Percentiles rank a stretch among this genome's conserved stretches.
These are phyloP conservation scores for Hypothenemus hampei DNA, from an alignment of 1,140 invertebrate genomes.

Conservation along the genomic window DNA sequence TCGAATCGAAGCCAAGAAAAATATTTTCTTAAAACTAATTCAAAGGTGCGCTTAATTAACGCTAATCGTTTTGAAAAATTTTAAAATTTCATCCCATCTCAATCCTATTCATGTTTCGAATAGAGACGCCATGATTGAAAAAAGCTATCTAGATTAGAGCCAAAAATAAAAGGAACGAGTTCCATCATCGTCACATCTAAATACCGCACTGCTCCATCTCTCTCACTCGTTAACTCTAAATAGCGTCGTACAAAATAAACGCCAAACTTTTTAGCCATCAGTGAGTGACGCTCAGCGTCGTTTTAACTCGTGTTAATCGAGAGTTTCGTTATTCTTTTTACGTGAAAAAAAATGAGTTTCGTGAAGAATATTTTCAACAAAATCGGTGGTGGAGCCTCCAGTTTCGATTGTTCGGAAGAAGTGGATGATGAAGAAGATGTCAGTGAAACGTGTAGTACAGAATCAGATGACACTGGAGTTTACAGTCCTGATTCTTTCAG, in stretches of 20 bases:
- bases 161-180: constrained; percentile 23
- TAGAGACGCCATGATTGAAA: not conserved
- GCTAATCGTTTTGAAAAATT: no score
- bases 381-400: constrained; percentile 22
- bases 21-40: no score
- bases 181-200: constrained; percentile 28
- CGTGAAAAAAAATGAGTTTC: constrained; percentile 39
- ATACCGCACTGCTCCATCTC: constrained; percentile 34
- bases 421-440: constrained; percentile 39
- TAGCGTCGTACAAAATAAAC: constrained; percentile 33
- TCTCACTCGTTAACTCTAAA: constrained; percentile 37
- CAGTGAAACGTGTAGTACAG: constrained; percentile 34
- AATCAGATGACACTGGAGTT: constrained; percentile 40
- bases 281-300: constrained; percentile 22
- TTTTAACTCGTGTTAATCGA: constrained; percentile 3
- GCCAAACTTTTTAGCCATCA: constrained; percentile 30
- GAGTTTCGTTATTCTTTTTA: no score
- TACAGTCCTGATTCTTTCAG: constrained; percentile 29
- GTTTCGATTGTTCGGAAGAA: constrained; percentile 25
- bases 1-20: no score
- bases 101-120: no score
- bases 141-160: constrained; percentile 18
- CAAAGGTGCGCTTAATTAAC: no score
- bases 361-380: constrained; percentile 39
- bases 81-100: no score